Evolutionary conservation across 2,113 vertebrate genomes (phyloP).

Genomic region (Trichechus manatus): DNA sequence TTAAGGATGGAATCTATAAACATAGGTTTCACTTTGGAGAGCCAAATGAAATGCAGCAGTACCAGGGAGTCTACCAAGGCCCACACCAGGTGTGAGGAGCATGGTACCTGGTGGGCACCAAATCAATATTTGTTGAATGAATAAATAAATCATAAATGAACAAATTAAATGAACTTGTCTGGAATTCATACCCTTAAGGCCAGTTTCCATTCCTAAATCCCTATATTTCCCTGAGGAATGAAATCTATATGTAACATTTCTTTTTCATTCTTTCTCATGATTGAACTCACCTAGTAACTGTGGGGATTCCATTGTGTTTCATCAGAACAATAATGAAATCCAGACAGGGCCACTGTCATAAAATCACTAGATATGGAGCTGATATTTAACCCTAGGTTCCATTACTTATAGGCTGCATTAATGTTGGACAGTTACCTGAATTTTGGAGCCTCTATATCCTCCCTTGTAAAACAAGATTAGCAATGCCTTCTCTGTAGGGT

Average conservation of each 20-base stretch:
- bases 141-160: slow-evolving; percentile 23
- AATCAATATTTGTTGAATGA: background rate
- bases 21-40: background rate
- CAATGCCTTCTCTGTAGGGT: background rate
- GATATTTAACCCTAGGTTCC: background rate
- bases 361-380: background rate
- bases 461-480: background rate
- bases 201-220: background rate
- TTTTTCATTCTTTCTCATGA: background rate
- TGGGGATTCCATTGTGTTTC: background rate
- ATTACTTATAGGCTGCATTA: background rate
- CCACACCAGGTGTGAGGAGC: background rate
- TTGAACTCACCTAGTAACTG: background rate
- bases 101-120: background rate
- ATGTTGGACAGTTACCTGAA: background rate
- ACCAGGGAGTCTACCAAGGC: background rate
- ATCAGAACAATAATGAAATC: slow-evolving; percentile 12
- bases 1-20: background rate
- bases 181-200: background rate
- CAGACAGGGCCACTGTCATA: background rate
- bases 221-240: slow-evolving; percentile 10
- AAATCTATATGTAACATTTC: background rate
- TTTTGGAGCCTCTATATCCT: background rate
- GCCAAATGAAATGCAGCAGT: background rate
- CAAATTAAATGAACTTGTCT: background rate